Evolutionary conservation across 2,888 invertebrate species (phyloP).

Genomic region (Muscina levida): DNA sequence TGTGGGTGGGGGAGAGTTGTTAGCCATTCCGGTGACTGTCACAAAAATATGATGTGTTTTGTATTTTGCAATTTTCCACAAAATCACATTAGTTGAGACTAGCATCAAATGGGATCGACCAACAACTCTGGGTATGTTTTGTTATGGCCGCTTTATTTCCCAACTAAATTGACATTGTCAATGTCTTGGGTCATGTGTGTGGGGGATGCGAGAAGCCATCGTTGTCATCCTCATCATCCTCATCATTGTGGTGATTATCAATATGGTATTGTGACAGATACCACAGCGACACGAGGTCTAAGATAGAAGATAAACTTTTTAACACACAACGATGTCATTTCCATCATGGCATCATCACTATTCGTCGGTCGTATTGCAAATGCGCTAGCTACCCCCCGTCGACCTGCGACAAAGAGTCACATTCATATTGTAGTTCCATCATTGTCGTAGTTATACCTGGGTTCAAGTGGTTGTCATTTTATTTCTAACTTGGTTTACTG

Average conservation of each 20-base stretch:
- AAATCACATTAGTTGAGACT: constrained; percentile 12
- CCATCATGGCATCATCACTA: constrained; percentile 18
- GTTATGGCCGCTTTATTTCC: constrained; percentile 23
- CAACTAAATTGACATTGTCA: constrained; percentile 33
- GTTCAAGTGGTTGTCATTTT: constrained; percentile 6
- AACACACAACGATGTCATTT: constrained; percentile 6
- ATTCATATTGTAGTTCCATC: not conserved
- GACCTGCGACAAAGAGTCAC: not conserved
- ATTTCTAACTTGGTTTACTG: not conserved
- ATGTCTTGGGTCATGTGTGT: constrained; percentile 21
- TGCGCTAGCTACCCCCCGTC: not conserved
- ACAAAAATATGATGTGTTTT: constrained; percentile 18
- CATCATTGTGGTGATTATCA: constrained; percentile 20
- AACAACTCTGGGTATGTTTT: constrained; percentile 2
- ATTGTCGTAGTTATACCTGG: not conserved
- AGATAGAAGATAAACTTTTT: constrained; percentile 22
- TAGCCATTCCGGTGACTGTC: constrained; percentile 15
- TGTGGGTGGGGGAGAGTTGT: not conserved
- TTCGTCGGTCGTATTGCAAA: not conserved
- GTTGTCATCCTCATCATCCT: constrained; percentile 20
- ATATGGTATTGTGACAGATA: constrained; percentile 7
- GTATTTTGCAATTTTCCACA: constrained; percentile 29
- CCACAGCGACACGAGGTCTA: not conserved
- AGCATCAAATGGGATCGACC: not conserved
- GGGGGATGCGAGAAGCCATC: not conserved